These are phyloP conservation scores for Eumacrocentrus americanus DNA, from an alignment of 2,888 invertebrate species.

Conservation along the genomic window DNA sequence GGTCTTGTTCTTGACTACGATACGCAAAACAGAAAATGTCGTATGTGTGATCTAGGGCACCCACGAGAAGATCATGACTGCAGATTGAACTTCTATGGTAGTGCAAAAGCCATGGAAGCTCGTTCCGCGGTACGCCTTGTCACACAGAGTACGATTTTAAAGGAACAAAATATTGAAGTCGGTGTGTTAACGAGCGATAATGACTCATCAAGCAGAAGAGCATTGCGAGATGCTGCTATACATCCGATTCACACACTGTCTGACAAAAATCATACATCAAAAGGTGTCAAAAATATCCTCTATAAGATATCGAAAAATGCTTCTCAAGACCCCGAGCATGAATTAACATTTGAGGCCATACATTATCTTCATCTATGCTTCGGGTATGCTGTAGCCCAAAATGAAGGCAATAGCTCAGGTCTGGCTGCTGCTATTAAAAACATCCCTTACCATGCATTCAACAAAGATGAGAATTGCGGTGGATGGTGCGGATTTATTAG, in stretches of 20 bases:
- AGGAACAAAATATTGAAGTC: constrained; percentile 19
- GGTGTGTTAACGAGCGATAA: constrained; percentile 28
- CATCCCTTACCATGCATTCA: constrained; percentile 20
- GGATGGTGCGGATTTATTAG: neutral
- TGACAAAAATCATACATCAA: constrained; percentile 27
- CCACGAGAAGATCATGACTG: constrained; percentile 32
- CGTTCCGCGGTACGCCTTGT: constrained; percentile 17
- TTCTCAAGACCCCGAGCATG: constrained; percentile 1
- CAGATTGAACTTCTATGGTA: constrained; percentile 31
- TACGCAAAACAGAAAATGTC: constrained; percentile 29
- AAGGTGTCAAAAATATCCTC: constrained; percentile 23
- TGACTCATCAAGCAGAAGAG: constrained; percentile 23
- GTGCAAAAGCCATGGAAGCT: constrained; percentile 35
- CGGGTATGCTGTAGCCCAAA: neutral
- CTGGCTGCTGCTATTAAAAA: neutral
- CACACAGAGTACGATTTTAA: constrained; percentile 18
- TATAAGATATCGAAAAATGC: constrained; percentile 29
- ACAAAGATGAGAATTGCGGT: neutral
- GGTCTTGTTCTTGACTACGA: constrained; percentile 25
- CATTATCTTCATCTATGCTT: constrained; percentile 27
- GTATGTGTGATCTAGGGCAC: constrained; percentile 21
- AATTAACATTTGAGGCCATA: constrained; percentile 27
- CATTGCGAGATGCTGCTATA: constrained; percentile 4
- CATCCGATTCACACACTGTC: constrained; percentile 22
- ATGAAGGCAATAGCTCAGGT: constrained; percentile 4